Base-by-base conservation (phyloP, 2,797 vertebrate species). In the Pempheris klunzingeri region DNA sequence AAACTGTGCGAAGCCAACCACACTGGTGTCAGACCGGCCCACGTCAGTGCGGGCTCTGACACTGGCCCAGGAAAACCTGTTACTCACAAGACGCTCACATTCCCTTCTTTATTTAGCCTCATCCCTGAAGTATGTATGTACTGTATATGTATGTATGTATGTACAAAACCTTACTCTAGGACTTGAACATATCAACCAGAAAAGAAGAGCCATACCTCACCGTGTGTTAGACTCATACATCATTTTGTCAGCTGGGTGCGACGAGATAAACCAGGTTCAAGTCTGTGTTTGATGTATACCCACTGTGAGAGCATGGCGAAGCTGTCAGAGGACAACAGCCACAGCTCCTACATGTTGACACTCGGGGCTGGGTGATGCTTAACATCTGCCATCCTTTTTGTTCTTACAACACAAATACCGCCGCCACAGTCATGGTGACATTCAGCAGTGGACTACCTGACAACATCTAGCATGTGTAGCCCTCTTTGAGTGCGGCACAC, bases 1-100 rank as follows among this genome's bases (percentile, higher is more conserved):
- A 93, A 96, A 95, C 94, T 94, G 93, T 95, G 93, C 93, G 92
- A 90, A 87, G 93, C 93, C 83, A 92, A 93, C 88, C 90, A 91
- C 88, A 87, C 92, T 77, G 24, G 77, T 90, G 88, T 91, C 88
- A 86, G 92, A 87, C 87, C 85, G 92, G 91, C 39, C 34, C 60
- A 86, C 66, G 81, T 86, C 86, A 87, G 91, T 92, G 86, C 85
- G 89, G 90, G 88, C 87, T 90, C 89, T 90, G 92, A 93, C 92
- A 90, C 92, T 81, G 93, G 84, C 78, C 91, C 87, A 82, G 90
- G 88, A 88, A 80, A 87, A 88, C 82, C 84, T 87, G 84, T 86
- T 73, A 85, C 80, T 82, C 87, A 85, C 85, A 78, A 77, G 69
- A 89, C 79, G 80, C 88, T 90, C 90, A 87, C 87, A 86, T 85